A percentile compares a stretch with the other conserved stretches of the same genome.
phyloP scores from a whole-genome alignment of 2,113 vertebrate species.

The Syngnathus floridae region DNA sequence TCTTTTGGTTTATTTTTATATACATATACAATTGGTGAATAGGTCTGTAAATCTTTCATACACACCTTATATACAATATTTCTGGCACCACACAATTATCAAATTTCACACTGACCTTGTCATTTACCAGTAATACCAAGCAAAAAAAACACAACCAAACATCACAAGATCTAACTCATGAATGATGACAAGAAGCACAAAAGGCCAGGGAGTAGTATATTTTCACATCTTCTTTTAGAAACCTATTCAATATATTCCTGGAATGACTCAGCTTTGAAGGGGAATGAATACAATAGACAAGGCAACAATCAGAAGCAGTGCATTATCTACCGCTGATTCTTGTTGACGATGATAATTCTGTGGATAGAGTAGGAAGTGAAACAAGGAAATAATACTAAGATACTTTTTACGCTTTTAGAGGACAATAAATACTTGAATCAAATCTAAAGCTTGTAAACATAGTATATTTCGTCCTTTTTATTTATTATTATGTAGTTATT shows the following conservation, averaged over 20 bases:
- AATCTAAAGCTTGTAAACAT: too few relatives aligned
- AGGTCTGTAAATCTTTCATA: constrained; percentile 7
- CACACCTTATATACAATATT: not conserved
- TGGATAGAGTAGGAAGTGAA: not conserved
- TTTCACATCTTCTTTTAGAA: not conserved
- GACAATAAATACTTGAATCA: too few relatives aligned
- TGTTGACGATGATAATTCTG: not conserved
- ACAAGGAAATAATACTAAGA: not conserved
- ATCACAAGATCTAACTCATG: not conserved
- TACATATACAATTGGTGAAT: not conserved
- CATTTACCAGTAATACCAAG: not conserved
- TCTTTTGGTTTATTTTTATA: not conserved
- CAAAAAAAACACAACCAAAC: not conserved
- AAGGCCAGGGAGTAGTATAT: not conserved
- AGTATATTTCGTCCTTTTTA: too few relatives aligned
- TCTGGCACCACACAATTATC: not conserved
- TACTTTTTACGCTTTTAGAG: not conserved
- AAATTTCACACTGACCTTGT: not conserved
- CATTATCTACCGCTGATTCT: not conserved
- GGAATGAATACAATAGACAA: not conserved
- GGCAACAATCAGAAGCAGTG: not conserved
- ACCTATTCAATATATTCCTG: not conserved
- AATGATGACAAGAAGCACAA: not conserved
- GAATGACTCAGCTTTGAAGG: not conserved
- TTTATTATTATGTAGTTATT: too few relatives aligned